These are phyloP conservation scores for Sphaerodactylus townsendi DNA, from an alignment of 2,113 vertebrate species.

Conservation along the genomic window DNA sequence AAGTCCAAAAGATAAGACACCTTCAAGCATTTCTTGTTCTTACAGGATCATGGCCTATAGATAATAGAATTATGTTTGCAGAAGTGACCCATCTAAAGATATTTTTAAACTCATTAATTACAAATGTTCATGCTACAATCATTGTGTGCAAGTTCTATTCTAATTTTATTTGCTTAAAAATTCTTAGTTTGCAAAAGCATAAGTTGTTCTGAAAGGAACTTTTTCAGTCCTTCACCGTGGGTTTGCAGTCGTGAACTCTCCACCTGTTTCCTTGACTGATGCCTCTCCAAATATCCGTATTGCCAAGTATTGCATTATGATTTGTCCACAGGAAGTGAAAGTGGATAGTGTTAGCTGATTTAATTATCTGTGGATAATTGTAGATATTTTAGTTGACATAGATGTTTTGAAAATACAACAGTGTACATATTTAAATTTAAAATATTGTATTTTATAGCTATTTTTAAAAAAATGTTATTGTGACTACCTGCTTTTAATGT, in stretches of 20 bases:
- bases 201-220: background rate
- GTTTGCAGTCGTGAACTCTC: background rate
- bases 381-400: too few relatives aligned
- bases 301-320: background rate
- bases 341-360: constrained; percentile 26
- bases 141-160: background rate
- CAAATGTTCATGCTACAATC: background rate
- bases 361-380: constrained; percentile 7
- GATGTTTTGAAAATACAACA: too few relatives aligned
- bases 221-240: background rate
- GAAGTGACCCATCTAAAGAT: background rate
- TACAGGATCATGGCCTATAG: constrained; percentile 13
- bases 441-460: background rate
- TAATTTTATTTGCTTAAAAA: background rate
- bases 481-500: background rate
- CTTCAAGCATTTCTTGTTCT: constrained; percentile 31
- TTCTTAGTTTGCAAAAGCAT: constrained; percentile 8
- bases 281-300: background rate
- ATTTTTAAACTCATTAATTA: constrained; percentile 35
- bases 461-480: background rate
- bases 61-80: constrained; percentile 25
- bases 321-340: constrained; percentile 23
- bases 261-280: background rate
- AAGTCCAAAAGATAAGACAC: constrained; percentile 25
- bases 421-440: background rate